These are phyloP conservation scores for Chiloscyllium punctatum DNA, from an alignment of 2,797 vertebrate genomes.

Conservation along the genomic window DNA sequence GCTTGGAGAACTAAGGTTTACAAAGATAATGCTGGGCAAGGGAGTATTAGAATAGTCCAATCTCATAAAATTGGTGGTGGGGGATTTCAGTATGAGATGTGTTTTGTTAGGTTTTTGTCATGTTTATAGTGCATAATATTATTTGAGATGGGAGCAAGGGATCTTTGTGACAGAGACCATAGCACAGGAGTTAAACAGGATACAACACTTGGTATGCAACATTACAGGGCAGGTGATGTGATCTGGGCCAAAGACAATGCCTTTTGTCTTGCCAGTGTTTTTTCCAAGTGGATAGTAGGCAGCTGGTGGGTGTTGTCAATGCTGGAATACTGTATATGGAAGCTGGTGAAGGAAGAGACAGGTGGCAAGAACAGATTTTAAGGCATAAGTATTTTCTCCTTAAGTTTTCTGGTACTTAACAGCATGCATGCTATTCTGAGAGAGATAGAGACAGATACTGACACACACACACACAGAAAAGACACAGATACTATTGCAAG, in stretches of 20 bases:
- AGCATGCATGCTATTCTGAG: not conserved
- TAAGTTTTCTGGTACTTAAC: not conserved
- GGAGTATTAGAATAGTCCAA: not conserved
- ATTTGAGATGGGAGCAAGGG: not conserved
- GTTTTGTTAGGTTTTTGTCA: not conserved
- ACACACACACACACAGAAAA: no score
- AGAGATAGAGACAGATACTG: no score
- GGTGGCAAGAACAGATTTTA: not conserved
- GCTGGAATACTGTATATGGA: not conserved
- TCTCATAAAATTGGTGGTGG: no score
- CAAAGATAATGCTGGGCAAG: not conserved
- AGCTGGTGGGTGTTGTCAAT: not conserved
- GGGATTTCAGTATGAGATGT: not conserved
- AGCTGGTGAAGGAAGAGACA: not conserved
- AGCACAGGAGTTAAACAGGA: not conserved
- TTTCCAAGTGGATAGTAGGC: not conserved
- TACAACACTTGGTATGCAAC: not conserved
- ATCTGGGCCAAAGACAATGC: not conserved
- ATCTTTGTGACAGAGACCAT: not conserved
- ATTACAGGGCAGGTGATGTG: not conserved
- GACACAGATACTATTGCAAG: not conserved
- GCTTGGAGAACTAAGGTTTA: not conserved
- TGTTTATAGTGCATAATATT: not conserved
- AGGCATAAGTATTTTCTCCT: not conserved
- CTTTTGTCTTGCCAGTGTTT: not conserved